These are phyloP conservation scores for Phymanthus crucifer DNA, from an alignment of 92 coral and sea anemone genomes.

Conservation along the genomic window DNA sequence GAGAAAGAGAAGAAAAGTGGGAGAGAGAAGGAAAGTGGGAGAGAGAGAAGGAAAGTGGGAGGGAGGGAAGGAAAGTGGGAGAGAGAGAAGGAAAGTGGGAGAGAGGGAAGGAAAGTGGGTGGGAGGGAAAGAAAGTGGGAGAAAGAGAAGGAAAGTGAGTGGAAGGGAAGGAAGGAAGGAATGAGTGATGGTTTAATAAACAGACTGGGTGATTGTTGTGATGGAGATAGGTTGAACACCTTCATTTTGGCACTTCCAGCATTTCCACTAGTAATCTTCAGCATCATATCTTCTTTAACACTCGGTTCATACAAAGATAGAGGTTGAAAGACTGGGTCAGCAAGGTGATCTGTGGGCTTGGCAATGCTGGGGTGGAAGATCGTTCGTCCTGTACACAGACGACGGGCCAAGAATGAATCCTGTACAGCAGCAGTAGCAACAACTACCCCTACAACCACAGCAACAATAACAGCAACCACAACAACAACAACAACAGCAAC, in stretches of 20 bases:
- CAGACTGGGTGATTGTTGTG: background rate
- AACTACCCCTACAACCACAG: too few relatives aligned
- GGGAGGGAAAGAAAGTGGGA: background rate
- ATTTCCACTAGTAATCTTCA: constrained; percentile 29
- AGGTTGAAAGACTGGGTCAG: constrained; percentile 45
- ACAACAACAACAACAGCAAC: too few relatives aligned
- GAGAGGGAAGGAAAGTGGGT: background rate
- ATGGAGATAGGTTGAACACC: background rate
- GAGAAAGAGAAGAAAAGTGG: background rate
- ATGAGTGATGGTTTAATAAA: background rate
- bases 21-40: background rate
- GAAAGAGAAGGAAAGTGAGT: background rate
- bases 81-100: background rate
- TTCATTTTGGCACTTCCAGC: constrained; percentile 14
- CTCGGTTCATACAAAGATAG: constrained; percentile 44
- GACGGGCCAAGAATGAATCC: background rate
- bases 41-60: background rate
- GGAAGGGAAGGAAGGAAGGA: background rate
- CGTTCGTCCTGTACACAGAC: constrained; percentile 47
- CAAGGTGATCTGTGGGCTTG: constrained; percentile 37
- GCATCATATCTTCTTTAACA: constrained; percentile 25
- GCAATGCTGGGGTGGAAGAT: constrained; percentile 55
- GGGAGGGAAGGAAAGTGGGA: background rate
- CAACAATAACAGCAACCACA: too few relatives aligned
- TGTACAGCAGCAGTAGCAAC: too few relatives aligned